Evolutionary conservation across 2,797 vertebrate genomes (phyloP).

Genomic region (Taeniopygia guttata): DNA sequence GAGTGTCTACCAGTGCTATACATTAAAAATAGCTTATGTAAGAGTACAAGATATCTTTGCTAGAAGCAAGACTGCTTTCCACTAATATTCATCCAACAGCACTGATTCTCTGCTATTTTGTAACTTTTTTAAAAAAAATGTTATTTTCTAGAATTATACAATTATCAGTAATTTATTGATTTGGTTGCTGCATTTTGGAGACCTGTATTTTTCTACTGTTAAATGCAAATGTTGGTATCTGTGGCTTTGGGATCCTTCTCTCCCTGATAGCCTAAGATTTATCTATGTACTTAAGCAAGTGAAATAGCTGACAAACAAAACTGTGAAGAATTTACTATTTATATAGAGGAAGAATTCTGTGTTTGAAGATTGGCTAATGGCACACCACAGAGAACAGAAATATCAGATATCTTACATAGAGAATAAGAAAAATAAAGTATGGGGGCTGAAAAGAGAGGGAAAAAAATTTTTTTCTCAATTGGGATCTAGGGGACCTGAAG

Average conservation of each 20-base stretch:
- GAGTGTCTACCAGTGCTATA: conserved; percentile 48
- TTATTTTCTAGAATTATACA: conserved; percentile 3
- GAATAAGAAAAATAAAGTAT: neutral
- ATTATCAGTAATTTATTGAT: neutral
- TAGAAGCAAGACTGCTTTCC: conserved; percentile 44
- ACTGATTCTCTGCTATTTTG: conserved; percentile 14
- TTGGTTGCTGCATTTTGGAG: neutral
- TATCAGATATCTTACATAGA: neutral
- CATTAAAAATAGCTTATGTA: conserved; percentile 55
- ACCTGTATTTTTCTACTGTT: neutral
- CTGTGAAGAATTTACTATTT: neutral
- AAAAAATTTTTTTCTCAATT: neutral
- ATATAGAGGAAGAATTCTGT: neutral
- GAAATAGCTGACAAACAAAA: neutral
- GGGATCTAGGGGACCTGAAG: neutral
- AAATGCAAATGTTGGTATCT: neutral
- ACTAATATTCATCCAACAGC: conserved; percentile 41
- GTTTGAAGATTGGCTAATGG: neutral
- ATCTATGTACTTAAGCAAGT: neutral
- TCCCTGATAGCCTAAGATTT: neutral
- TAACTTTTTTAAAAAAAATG: neutral
- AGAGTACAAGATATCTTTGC: conserved; percentile 23
- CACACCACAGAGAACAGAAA: neutral
- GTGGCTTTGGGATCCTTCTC: neutral
- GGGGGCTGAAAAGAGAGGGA: neutral